Evolutionary conservation across 2,888 invertebrate species (phyloP).

Genomic region (Leuctra nigra): DNA sequence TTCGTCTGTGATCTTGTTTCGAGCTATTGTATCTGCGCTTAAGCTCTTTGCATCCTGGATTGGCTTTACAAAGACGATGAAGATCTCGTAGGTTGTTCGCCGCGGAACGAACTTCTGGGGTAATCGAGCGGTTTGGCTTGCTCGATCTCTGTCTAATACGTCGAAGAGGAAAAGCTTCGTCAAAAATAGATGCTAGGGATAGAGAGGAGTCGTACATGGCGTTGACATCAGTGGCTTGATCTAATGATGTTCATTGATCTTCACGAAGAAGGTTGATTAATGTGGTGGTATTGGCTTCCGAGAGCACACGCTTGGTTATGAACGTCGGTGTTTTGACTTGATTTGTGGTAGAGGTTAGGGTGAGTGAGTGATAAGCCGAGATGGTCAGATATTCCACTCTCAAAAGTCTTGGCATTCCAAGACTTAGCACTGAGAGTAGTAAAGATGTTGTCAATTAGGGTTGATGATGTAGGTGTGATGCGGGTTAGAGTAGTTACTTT

Average conservation of each 20-base stretch:
- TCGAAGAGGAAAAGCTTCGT: neutral
- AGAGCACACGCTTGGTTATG: neutral
- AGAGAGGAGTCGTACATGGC: neutral
- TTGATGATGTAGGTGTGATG: neutral
- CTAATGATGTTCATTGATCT: neutral
- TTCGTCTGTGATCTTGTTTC: neutral
- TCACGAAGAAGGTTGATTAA: neutral
- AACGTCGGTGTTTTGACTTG: neutral
- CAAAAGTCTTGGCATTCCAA: neutral
- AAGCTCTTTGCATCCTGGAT: neutral
- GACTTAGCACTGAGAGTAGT: neutral
- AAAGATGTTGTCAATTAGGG: conserved; percentile 11
- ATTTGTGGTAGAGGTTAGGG: neutral
- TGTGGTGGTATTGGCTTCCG: neutral
- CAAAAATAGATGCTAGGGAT: neutral
- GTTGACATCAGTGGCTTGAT: neutral
- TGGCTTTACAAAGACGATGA: neutral
- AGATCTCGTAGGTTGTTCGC: neutral
- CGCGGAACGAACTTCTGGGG: neutral
- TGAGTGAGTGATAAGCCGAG: neutral
- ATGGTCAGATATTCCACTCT: no score
- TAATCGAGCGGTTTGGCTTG: neutral
- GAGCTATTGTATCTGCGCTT: neutral
- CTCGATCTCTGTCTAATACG: no score
- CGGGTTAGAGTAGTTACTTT: neutral